Evolutionary conservation across 2,888 invertebrate species (phyloP), one percentile per base, ranked within the genome.

Genomic region (Thecocarcelia acutangulata): DNA sequence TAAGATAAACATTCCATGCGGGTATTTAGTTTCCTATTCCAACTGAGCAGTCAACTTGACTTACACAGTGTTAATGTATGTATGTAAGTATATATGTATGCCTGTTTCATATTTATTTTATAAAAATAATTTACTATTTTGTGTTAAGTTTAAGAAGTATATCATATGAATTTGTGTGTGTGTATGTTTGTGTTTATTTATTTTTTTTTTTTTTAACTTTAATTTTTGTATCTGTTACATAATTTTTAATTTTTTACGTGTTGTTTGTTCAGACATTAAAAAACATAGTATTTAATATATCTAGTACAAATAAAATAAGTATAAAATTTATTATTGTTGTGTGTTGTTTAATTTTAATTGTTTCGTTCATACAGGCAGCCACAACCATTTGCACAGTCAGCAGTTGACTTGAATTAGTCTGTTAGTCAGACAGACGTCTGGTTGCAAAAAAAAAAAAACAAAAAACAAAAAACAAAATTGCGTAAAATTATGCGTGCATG

Each of bases 401-500:
- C 33, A 37, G 15, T 19, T 3, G 12, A 44, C 1, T 13, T 19
- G 11, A 50, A 8, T 58, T 19, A 61, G 33, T 13, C 0, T 46
- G 46, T 17, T 17, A 28, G n/a, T 74, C 61, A 54, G 42, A 19
- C 64, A 40, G 8, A 15, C 1, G 33, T 54, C 52, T 40, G n/a
- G 28, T 54, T 54, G 72, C 50, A 50, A 33, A 46, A 63, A 44
- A 44, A 44, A 28, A 33, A 3, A 33, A 8, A 8, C 33, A 33
- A 33, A 33, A 8, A 3, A 8, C 5, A 8, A 33, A 33, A 33
- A 33, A 9, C 33, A 33, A 37, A 74, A 69, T 83, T 83, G 83
- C 79, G 80, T 79, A 83, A 80, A 83, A 58, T 83, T 83, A 82
- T 82, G 82, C 82, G 82, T 76, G 69, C 75, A 68, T 81, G 63